Percentiles rank a stretch among this genome's conserved stretches.
These are phyloP conservation scores for Pogonognathellus flavescens DNA, from an alignment of 1,140 invertebrate genomes.

Conservation along the genomic window DNA sequence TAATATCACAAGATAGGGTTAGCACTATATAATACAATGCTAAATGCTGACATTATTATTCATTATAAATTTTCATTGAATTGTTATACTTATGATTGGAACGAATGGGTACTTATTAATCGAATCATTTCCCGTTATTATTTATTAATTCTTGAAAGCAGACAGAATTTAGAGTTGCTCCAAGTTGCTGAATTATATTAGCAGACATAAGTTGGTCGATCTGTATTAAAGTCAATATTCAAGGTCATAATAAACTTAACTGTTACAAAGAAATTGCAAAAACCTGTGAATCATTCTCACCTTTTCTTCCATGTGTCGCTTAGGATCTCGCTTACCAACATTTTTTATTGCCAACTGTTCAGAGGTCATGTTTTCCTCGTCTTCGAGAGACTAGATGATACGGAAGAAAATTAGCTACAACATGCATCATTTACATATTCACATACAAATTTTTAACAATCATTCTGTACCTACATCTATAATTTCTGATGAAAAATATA, in stretches of 20 bases:
- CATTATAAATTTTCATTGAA: too few species aligned
- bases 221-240: background rate
- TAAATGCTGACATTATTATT: too few species aligned
- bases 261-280: background rate
- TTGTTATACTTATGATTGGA: too few species aligned
- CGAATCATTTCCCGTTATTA: background rate
- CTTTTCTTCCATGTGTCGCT: conserved; percentile 43
- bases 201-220: conserved; percentile 17
- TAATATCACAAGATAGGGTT: too few species aligned
- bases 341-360: conserved; percentile 3
- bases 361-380: conserved; percentile 25
- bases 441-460: too few species aligned
- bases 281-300: background rate
- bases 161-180: background rate
- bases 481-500: too few species aligned
- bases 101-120: too few species aligned
- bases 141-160: conserved; percentile 16
- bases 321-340: conserved; percentile 29
- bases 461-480: too few species aligned
- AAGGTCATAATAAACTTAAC: background rate
- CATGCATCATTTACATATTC: too few species aligned
- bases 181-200: conserved; percentile 23
- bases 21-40: too few species aligned
- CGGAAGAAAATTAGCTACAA: background rate
- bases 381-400: background rate